Conservation (phyloP, 2,797 vertebrate genomes). For the Ctenochaetus hawaiiensis region DNA sequence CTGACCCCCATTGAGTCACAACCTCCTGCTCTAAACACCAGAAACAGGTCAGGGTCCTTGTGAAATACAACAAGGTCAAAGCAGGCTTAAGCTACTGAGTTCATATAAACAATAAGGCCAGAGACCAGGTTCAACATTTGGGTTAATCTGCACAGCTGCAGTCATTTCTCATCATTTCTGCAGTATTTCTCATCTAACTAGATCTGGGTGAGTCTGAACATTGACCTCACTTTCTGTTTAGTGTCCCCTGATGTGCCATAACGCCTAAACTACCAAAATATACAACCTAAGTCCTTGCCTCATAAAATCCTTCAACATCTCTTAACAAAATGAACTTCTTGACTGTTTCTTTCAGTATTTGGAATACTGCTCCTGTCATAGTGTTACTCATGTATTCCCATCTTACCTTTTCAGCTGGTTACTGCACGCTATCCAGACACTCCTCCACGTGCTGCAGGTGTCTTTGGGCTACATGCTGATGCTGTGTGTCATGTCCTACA, state of each 20-base stretch:
- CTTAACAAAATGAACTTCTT: background rate
- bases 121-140: background rate
- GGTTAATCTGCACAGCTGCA: background rate
- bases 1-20: slow-evolving; percentile 59
- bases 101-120: too few relatives aligned
- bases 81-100: too few relatives aligned
- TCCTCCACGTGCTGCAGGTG: slow-evolving; percentile 92
- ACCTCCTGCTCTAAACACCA: background rate
- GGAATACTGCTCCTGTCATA: background rate
- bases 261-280: background rate
- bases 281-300: background rate
- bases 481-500: slow-evolving; percentile 98
- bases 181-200: background rate
- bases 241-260: background rate
- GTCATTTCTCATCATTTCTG: too few relatives aligned
- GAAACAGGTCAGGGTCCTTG: slow-evolving; percentile 63
- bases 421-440: slow-evolving; percentile 85
- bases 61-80: background rate
- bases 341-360: background rate
- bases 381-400: background rate
- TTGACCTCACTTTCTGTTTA: background rate
- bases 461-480: slow-evolving; percentile 94
- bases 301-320: background rate
- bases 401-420: slow-evolving; percentile 82
- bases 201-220: background rate